Percentiles rank a stretch among this genome's conserved stretches.
These are phyloP conservation scores for Nyctalus aviator DNA, from an alignment of 2,797 vertebrate species.

Conservation along the genomic window DNA sequence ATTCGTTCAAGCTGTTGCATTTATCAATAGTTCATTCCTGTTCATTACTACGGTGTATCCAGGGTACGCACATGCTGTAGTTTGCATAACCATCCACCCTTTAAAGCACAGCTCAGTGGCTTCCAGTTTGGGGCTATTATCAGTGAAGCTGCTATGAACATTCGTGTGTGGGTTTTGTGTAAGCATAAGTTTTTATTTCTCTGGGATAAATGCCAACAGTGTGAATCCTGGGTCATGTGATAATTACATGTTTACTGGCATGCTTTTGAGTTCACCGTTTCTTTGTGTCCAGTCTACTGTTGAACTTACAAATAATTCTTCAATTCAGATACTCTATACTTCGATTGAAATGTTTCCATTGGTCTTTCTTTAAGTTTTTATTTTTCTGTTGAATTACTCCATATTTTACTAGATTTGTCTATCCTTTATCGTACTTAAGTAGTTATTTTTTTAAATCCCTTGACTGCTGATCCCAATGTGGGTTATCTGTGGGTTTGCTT, in stretches of 20 bases:
- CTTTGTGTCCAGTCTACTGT: neutral
- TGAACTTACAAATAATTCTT: neutral
- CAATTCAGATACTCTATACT: neutral
- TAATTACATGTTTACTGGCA: neutral
- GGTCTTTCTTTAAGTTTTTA: neutral
- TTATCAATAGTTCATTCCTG: neutral
- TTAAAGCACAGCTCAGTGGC: neutral
- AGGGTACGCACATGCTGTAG: neutral
- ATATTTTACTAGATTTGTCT: neutral
- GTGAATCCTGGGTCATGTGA: neutral
- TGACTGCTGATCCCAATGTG: neutral
- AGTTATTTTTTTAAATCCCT: neutral
- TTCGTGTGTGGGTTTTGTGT: neutral
- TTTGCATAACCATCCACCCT: neutral
- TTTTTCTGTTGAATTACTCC: neutral
- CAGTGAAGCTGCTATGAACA: neutral
- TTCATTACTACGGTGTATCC: neutral
- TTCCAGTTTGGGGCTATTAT: neutral
- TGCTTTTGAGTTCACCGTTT: neutral
- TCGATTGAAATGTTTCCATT: neutral
- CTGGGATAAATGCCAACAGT: neutral
- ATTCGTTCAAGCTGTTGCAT: neutral
- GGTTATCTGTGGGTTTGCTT: neutral
- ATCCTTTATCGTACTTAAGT: neutral
- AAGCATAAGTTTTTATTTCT: neutral